A percentile compares a stretch with the other conserved stretches of the same genome.
Evolutionary conservation across 2,888 invertebrate genomes (phyloP).

Genomic region (Hypomecis atomaria): DNA sequence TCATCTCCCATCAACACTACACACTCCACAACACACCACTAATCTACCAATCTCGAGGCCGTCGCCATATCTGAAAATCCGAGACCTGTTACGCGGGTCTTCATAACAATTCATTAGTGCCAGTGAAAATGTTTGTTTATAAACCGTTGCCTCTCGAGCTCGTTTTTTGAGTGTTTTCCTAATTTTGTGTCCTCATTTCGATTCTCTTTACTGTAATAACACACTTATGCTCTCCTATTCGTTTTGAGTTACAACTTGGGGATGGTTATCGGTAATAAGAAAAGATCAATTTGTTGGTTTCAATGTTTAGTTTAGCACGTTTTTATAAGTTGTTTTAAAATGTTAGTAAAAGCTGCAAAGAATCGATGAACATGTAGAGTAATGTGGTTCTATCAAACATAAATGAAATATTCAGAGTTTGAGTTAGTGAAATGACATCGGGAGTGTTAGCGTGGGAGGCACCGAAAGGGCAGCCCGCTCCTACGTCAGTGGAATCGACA

Average conservation of each 20-base stretch:
- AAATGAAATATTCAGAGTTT: constrained; percentile 24
- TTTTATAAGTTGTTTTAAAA: background rate
- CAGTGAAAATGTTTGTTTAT: constrained; percentile 66
- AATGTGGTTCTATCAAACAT: constrained; percentile 3
- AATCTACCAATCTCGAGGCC: background rate
- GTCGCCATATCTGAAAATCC: constrained; percentile 58
- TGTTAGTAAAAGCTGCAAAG: background rate
- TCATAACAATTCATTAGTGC: constrained; percentile 58
- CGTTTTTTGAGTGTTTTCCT: constrained; percentile 15
- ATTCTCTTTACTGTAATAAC: background rate
- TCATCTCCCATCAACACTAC: background rate
- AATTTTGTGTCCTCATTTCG: constrained; percentile 4
- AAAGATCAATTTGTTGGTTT: background rate
- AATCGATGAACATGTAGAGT: background rate
- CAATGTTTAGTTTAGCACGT: background rate
- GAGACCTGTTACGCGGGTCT: constrained; percentile 72
- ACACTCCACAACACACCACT: background rate
- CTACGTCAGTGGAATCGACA: constrained; percentile 70
- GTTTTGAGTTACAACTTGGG: background rate
- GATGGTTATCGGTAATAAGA: background rate
- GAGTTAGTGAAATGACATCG: constrained; percentile 48
- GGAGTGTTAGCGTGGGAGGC: constrained; percentile 64
- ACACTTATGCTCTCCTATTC: too few species aligned
- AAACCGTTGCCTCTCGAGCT: constrained; percentile 40
- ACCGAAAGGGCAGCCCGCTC: constrained; percentile 66